These are phyloP conservation scores for Pseudochirops corinnae DNA, from an alignment of 2,797 vertebrate genomes.

Conservation along the genomic window DNA sequence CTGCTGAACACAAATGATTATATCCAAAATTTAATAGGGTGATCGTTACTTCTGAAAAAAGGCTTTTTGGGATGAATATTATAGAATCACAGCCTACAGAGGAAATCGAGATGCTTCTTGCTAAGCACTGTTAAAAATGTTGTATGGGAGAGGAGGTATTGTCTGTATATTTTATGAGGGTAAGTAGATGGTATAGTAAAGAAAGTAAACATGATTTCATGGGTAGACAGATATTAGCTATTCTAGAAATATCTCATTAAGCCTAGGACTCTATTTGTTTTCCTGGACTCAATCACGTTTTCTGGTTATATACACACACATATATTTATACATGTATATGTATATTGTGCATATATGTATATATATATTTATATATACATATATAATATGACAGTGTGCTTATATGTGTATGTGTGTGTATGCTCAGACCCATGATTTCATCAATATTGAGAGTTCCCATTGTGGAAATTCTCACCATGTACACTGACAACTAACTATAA, in stretches of 20 bases:
- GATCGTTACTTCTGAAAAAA: constrained; percentile 68
- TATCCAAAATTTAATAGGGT: constrained; percentile 52
- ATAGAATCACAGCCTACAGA: constrained; percentile 44
- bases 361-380: too few species aligned
- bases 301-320: neutral
- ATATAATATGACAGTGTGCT: too few species aligned
- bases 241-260: constrained; percentile 29
- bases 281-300: constrained; percentile 38
- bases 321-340: neutral
- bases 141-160: neutral
- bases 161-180: constrained; percentile 22
- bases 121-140: constrained; percentile 42
- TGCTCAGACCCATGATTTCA: neutral
- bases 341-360: too few species aligned
- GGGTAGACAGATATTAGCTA: constrained; percentile 11
- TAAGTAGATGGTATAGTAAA: constrained; percentile 30
- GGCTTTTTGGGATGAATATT: constrained; percentile 60
- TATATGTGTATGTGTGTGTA: too few species aligned
- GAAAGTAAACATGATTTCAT: neutral
- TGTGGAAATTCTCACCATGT: neutral
- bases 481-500: neutral
- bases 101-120: constrained; percentile 46
- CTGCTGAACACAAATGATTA: constrained; percentile 61
- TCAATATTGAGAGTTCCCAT: neutral
- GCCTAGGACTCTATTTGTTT: constrained; percentile 18